These are phyloP conservation scores for Lasioglossum oenotherae DNA, from an alignment of 2,888 invertebrate species.

Conservation along the genomic window DNA sequence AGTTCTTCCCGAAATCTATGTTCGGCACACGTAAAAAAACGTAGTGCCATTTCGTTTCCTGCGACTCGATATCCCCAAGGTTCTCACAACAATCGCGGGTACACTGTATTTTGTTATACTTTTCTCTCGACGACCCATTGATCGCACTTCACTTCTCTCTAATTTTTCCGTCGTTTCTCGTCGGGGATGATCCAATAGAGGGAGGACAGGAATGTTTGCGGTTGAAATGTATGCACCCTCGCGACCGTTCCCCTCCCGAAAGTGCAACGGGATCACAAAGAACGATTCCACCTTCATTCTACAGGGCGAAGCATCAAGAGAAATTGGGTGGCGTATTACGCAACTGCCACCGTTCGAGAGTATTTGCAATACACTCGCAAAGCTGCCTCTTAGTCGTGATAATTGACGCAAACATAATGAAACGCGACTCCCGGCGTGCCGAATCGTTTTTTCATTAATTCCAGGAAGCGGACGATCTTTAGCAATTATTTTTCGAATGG, in stretches of 20 bases:
- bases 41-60: too few species aligned
- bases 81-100: too few species aligned
- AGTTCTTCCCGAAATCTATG: too few species aligned
- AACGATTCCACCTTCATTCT: slow-evolving; percentile 37
- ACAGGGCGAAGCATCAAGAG: slow-evolving; percentile 57
- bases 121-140: slow-evolving; percentile 2
- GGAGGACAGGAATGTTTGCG: slow-evolving; percentile 72
- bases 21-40: too few species aligned
- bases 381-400: slow-evolving; percentile 49
- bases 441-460: slow-evolving; percentile 11
- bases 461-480: neutral
- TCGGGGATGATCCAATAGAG: slow-evolving; percentile 57
- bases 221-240: slow-evolving; percentile 82
- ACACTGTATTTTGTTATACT: neutral
- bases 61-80: too few species aligned
- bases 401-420: slow-evolving; percentile 56
- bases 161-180: slow-evolving; percentile 59
- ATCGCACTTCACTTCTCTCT: slow-evolving; percentile 51
- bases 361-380: slow-evolving; percentile 62
- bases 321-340: slow-evolving; percentile 58
- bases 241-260: slow-evolving; percentile 51
- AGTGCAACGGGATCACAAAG: slow-evolving; percentile 66
- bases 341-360: slow-evolving; percentile 49
- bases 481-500: slow-evolving; percentile 18
- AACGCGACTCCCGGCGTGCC: slow-evolving; percentile 25